Percentiles rank a stretch among this genome's conserved stretches.
phyloP scores from a whole-genome alignment of 2,113 vertebrate species.

The Leucosticte australis region DNA sequence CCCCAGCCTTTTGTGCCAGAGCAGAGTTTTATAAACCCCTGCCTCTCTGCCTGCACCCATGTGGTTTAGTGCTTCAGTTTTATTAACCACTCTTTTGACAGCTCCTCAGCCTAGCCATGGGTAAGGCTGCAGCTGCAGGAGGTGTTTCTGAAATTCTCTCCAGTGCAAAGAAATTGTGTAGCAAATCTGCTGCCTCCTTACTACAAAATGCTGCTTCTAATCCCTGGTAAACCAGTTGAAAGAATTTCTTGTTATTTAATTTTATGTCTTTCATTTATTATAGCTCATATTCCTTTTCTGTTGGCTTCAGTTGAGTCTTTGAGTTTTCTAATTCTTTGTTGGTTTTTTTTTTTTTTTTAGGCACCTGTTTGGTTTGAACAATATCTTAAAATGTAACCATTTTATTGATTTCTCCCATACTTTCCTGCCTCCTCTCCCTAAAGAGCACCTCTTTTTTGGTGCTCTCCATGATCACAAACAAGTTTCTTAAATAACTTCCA shows the following conservation, averaged over 20 bases:
- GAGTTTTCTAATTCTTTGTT: too few species aligned
- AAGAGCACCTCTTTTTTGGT: not conserved
- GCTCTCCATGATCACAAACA: not conserved
- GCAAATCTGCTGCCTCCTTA: not conserved
- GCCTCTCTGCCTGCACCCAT: not conserved
- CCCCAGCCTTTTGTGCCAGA: not conserved
- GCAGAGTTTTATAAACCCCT: not conserved
- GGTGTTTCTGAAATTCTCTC: not conserved
- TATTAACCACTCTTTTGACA: not conserved
- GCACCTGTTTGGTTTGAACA: constrained; percentile 42
- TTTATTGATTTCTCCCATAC: not conserved
- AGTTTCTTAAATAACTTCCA: constrained; percentile 28
- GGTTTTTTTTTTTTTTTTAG: not conserved
- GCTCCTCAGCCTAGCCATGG: not conserved
- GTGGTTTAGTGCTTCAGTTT: not conserved
- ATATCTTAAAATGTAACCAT: not conserved
- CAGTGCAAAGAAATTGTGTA: not conserved
- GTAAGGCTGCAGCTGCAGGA: constrained; percentile 2
- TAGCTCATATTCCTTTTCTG: not conserved
- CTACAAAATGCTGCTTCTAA: not conserved
- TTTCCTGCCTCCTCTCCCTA: not conserved
- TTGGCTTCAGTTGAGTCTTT: not conserved
- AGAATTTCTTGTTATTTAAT: constrained; percentile 14
- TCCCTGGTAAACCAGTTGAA: not conserved
- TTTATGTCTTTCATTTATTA: constrained; percentile 22